Percentiles rank a stretch among this genome's conserved stretches.
These are phyloP conservation scores for Theocolax elegans DNA, from an alignment of 1,140 invertebrate genomes.

Conservation along the genomic window DNA sequence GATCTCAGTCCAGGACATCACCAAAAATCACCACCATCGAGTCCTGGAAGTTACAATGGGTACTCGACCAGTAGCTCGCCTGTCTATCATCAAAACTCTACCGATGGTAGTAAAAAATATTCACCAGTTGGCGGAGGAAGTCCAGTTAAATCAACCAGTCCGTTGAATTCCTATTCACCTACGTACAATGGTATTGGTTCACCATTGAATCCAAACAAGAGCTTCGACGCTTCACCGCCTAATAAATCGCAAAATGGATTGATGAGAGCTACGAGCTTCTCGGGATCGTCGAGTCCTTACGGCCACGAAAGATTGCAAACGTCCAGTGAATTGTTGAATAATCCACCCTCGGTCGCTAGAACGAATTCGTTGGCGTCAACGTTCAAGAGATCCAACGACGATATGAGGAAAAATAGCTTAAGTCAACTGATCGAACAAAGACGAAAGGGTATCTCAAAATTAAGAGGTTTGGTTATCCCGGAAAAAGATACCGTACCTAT, in stretches of 20 bases:
- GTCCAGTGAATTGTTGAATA: constrained; percentile 26
- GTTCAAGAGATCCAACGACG: constrained; percentile 55
- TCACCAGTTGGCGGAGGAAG: neutral
- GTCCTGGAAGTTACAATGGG: neutral
- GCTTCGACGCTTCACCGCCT: neutral
- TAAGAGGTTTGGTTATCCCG: constrained; percentile 87
- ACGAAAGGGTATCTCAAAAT: constrained; percentile 82
- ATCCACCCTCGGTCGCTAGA: constrained; percentile 53
- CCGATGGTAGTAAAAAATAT: neutral
- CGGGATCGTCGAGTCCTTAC: constrained; percentile 46
- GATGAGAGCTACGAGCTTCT: constrained; percentile 69
- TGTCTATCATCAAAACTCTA: neutral
- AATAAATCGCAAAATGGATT: constrained; percentile 40
- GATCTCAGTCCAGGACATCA: constrained; percentile 54
- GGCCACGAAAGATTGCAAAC: constrained; percentile 20
- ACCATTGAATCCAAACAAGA: neutral
- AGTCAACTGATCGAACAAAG: constrained; percentile 82
- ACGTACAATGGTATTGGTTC: neutral
- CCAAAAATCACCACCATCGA: constrained; percentile 43
- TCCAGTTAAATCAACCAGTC: neutral
- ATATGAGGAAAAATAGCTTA: constrained; percentile 66
- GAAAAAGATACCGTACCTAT: constrained; percentile 73
- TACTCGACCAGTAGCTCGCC: constrained; percentile 1
- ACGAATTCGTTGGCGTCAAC: constrained; percentile 64
- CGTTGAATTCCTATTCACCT: neutral